phyloP scores from a whole-genome alignment of 2,113 vertebrate genomes.

The Scomber japonicus region DNA sequence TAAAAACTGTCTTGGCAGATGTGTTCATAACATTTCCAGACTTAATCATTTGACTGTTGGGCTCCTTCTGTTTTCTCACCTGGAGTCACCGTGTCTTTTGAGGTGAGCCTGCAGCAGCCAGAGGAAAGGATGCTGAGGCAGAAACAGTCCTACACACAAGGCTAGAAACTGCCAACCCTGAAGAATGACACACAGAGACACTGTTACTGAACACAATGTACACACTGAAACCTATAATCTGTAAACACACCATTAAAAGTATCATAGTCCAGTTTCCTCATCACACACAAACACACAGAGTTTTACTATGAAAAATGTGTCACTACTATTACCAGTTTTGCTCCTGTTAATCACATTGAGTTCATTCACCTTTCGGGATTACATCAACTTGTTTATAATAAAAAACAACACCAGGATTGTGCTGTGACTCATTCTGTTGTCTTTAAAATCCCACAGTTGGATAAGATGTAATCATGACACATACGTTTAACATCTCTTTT shows the following conservation, averaged over 20 bases:
- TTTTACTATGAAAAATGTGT: background rate
- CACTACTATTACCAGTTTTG: background rate
- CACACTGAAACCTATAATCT: background rate
- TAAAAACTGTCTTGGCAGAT: background rate
- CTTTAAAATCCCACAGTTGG: background rate
- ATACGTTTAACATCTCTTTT: background rate
- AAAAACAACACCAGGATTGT: background rate
- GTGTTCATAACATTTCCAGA: no score
- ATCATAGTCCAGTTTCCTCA: background rate
- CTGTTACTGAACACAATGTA: background rate
- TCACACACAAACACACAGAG: no score
- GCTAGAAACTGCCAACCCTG: constrained; percentile 98
- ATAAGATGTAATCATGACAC: background rate
- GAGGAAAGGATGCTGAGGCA: constrained; percentile 95
- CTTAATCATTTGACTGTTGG: no score
- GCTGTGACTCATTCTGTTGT: constrained; percentile 25
- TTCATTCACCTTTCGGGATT: no score
- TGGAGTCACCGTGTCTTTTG: constrained; percentile 92
- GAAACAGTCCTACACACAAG: constrained; percentile 94
- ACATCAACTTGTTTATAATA: no score
- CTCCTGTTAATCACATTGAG: background rate
- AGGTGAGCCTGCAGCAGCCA: constrained; percentile 96
- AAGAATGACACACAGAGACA: constrained; percentile 56
- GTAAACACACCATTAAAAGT: background rate
- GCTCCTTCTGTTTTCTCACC: constrained; percentile 78